Evolutionary conservation across 2,113 vertebrate species (phyloP).

Genomic region (Crotalus helleri): DNA sequence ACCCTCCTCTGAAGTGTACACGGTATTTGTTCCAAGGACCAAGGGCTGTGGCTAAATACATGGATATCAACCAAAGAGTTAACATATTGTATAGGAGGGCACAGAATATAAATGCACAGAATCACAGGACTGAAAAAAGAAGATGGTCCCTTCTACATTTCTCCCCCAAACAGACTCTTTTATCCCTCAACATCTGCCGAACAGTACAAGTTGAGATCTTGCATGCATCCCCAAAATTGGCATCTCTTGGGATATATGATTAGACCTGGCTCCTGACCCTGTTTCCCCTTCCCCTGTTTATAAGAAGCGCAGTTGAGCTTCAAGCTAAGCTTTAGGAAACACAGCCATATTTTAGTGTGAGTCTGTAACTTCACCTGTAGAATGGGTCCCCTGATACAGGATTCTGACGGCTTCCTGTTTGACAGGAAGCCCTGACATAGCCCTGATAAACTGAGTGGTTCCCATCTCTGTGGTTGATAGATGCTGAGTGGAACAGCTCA

Average conservation of each 20-base stretch:
- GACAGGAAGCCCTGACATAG: slow-evolving; percentile 49
- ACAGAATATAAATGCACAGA: not conserved
- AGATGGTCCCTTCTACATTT: not conserved
- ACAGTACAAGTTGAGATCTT: not conserved
- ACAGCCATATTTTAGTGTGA: not conserved
- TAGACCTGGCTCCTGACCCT: not conserved
- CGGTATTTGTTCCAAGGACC: not conserved
- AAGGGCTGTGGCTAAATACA: not conserved
- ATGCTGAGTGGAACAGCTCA: slow-evolving; percentile 29
- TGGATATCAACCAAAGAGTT: not conserved
- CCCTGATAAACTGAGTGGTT: slow-evolving; percentile 43
- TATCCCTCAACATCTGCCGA: not conserved
- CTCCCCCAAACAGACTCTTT: not conserved
- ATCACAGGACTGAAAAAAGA: not conserved
- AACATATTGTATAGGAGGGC: not conserved
- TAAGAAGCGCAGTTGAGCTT: not conserved
- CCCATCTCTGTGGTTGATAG: slow-evolving; percentile 29
- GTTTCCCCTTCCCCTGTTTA: not conserved
- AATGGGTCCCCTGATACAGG: not conserved
- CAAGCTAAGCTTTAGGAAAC: not conserved
- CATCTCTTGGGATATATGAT: no score
- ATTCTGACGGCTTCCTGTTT: slow-evolving; percentile 16
- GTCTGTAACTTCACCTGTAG: not conserved
- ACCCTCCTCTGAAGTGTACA: not conserved
- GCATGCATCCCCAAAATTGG: not conserved